Percentiles rank a stretch among this genome's conserved stretches.
Evolutionary conservation across 2,797 vertebrate species (phyloP).

Genomic region (Poecilia gillii): DNA sequence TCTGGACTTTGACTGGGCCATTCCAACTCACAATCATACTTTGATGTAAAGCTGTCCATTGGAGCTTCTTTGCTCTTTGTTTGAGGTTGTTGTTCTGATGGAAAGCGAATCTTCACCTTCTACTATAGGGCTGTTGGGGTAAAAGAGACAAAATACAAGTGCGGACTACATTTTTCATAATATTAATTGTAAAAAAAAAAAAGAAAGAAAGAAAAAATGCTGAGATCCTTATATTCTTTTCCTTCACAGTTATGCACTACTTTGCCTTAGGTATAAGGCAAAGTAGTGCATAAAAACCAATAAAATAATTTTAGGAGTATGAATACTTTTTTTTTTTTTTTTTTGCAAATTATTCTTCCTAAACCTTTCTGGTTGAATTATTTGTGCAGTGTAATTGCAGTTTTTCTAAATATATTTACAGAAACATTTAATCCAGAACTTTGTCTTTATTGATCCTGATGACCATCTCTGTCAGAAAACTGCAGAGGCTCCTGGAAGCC

Average conservation of each 20-base stretch:
- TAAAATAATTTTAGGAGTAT: no score
- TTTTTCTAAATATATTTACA: not conserved
- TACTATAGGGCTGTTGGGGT: not conserved
- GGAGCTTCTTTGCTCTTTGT: not conserved
- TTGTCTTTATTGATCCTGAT: not conserved
- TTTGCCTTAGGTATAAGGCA: not conserved
- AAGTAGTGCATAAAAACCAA: no score
- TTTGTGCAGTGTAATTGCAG: not conserved
- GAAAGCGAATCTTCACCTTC: not conserved
- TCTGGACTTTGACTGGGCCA: not conserved
- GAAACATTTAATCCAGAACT: not conserved
- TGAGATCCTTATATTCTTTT: not conserved
- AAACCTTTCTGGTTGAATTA: not conserved
- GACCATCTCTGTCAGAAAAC: conserved; percentile 5
- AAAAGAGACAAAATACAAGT: not conserved
- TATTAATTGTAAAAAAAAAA: not conserved
- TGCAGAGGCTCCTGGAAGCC: not conserved
- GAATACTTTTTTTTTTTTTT: not conserved
- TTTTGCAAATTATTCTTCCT: not conserved
- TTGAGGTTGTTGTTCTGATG: not conserved
- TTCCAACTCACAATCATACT: not conserved
- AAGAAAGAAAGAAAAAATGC: not conserved
- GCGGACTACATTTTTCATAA: not conserved
- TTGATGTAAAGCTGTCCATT: not conserved
- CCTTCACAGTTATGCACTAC: not conserved